Evolutionary conservation across 2,113 vertebrate species (phyloP), one percentile per base, ranked within the genome.

Genomic region (Poicephalus meyeri): DNA sequence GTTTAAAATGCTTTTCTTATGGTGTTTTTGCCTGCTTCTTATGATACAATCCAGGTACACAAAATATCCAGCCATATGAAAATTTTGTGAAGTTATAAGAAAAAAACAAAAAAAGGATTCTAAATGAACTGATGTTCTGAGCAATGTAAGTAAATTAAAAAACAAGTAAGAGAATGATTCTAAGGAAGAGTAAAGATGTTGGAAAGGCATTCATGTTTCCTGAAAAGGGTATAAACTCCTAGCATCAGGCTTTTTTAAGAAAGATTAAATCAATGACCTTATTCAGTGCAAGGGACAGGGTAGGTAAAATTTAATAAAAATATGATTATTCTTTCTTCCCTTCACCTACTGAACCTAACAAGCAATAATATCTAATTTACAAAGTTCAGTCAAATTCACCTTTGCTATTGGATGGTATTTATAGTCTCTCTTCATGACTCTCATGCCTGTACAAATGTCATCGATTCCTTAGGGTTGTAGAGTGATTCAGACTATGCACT

Each of bases 281-380:
- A 76, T 46, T 53, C 19, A 61, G 17, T 86, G 25, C 25, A 86
- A 80, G 73, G 47, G 42, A 69, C 12, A 76, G 24, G 16, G 28
- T 65, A 63, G 29, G 29, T 89, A 80, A 88, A 95, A 92, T 91
- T 61, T 73, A 87, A 94, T 91, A 82, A 91, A 92, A 95, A 52
- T 78, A 47, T 70, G 80, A 63, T 69, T 79, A 7, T 79, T 93
- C n/a, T 76, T 93, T 77, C 39, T 88, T 95, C 15, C 21, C 19
- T 94, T 94, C 70, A 89, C 37, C 49, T 81, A 70, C 66, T 89
- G 94, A 94, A 94, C 71, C 92, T 85, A 93, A 91, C 6, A 89
- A 29, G 37, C 52, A 95, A 85, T 81, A 89, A 50, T 65, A 91
- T 91, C 89, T 93, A 93, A 91, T 91, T 96, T 97, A 74, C 24